Conservation (phyloP, 1,140 invertebrate species). For the Trichoplusia ni region DNA sequence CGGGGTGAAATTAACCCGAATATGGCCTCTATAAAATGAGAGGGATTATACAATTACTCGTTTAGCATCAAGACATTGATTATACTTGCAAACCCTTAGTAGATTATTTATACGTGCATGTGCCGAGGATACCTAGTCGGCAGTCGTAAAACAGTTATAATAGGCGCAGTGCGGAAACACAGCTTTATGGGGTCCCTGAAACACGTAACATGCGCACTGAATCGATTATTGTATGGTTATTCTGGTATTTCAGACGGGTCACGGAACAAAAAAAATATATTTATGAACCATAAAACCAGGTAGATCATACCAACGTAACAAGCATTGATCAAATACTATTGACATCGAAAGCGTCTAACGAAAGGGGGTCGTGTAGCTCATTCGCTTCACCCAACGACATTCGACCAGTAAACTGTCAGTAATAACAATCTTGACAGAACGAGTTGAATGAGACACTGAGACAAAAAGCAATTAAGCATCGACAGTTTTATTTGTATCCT, state of each 20-base stretch:
- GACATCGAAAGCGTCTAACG: constrained; percentile 11
- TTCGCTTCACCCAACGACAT: constrained; percentile 5
- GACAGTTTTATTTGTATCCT: constrained; percentile 47
- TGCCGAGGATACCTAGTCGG: constrained; percentile 57
- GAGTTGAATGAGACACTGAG: background rate
- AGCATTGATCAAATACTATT: constrained; percentile 53
- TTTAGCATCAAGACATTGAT: constrained; percentile 58
- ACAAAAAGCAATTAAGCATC: constrained; percentile 36
- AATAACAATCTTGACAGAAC: background rate
- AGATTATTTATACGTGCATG: constrained; percentile 56
- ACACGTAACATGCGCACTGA: constrained; percentile 63
- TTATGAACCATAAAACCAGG: constrained; percentile 59
- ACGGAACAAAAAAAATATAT: constrained; percentile 62
- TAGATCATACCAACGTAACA: constrained; percentile 38
- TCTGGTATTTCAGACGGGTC: constrained; percentile 57
- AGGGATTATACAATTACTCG: constrained; percentile 65
- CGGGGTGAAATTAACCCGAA: constrained; percentile 60
- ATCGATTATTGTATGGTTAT: constrained; percentile 69
- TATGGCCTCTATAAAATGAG: constrained; percentile 64
- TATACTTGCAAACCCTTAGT: constrained; percentile 48
- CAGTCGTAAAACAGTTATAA: constrained; percentile 71
- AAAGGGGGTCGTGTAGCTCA: constrained; percentile 20
- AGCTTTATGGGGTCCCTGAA: constrained; percentile 64
- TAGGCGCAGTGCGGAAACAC: constrained; percentile 68
- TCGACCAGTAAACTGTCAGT: background rate